Conservation (phyloP, 2,113 vertebrate genomes). For the Neogale vison region DNA sequence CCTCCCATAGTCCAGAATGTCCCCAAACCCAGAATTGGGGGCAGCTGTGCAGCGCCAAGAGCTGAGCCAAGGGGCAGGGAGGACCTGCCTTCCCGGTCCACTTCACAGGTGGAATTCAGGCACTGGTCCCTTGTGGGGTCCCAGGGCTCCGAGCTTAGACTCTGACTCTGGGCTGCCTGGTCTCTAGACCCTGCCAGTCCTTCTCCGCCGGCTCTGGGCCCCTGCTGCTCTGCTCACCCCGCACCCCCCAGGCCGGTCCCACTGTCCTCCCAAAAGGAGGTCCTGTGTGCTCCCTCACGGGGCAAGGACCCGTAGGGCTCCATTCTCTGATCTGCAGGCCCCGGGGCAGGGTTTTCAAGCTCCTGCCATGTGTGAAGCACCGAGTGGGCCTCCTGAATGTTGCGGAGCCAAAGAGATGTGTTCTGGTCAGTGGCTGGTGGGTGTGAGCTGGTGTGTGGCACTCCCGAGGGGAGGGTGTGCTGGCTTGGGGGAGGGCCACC, state of each 20-base stretch:
- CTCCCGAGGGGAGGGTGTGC: not conserved
- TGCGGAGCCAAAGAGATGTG: not conserved
- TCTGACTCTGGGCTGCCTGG: not conserved
- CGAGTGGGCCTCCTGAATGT: not conserved
- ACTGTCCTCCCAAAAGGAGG: not conserved
- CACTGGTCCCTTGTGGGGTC: not conserved
- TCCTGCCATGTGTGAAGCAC: not conserved
- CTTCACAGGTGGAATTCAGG: not conserved
- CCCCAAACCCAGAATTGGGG: not conserved
- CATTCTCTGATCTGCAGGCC: not conserved
- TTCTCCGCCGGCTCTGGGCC: not conserved
- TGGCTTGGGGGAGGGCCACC: not conserved
- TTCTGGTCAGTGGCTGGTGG: not conserved
- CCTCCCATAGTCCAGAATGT: not conserved
- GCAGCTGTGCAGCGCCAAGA: not conserved
- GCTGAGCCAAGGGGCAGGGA: not conserved
- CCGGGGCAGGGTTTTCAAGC: not conserved
- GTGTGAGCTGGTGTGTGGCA: not conserved
- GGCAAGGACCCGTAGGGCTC: not conserved
- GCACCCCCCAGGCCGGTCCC: not conserved
- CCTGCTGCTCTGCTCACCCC: fast-evolving
- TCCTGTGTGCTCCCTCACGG: not conserved
- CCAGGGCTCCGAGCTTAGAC: not conserved
- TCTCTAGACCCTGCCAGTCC: not conserved
- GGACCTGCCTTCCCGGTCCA: not conserved